phyloP scores from a whole-genome alignment of 2,797 vertebrate species.

The Hypotaenidia okinawae region DNA sequence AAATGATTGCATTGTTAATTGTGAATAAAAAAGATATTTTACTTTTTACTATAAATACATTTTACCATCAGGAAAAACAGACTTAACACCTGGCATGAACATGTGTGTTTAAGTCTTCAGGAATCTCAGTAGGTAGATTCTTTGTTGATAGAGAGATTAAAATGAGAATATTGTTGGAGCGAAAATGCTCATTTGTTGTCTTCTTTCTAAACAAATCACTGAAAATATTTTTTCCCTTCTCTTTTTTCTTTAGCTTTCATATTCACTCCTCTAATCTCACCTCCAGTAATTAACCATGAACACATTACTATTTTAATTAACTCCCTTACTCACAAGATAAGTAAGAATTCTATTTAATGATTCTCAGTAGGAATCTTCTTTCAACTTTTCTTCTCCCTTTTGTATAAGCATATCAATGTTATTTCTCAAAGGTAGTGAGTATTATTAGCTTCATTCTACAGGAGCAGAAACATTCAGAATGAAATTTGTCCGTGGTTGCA shows the following conservation, averaged over 20 bases:
- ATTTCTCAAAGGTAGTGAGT: constrained; percentile 22
- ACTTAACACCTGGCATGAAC: neutral
- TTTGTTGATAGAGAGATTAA: neutral
- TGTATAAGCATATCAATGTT: neutral
- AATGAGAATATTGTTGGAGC: neutral
- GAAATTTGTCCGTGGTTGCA: neutral
- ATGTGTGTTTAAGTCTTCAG: neutral
- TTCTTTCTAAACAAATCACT: neutral
- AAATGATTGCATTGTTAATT: neutral
- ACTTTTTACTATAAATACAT: neutral
- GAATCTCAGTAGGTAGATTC: neutral
- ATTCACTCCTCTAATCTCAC: neutral
- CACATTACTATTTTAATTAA: constrained; percentile 46
- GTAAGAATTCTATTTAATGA: constrained; percentile 13
- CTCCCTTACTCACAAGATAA: constrained; percentile 10
- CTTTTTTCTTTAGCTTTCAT: neutral
- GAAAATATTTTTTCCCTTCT: neutral
- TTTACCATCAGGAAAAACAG: neutral
- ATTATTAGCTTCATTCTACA: constrained; percentile 38
- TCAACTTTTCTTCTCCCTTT: neutral
- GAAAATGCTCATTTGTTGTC: neutral
- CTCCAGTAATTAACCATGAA: constrained; percentile 30
- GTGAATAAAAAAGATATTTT: neutral
- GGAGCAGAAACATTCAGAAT: neutral
- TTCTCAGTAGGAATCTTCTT: neutral